These are phyloP conservation scores for Acronicta leporina DNA, from an alignment of 2,888 invertebrate genomes.

Conservation along the genomic window DNA sequence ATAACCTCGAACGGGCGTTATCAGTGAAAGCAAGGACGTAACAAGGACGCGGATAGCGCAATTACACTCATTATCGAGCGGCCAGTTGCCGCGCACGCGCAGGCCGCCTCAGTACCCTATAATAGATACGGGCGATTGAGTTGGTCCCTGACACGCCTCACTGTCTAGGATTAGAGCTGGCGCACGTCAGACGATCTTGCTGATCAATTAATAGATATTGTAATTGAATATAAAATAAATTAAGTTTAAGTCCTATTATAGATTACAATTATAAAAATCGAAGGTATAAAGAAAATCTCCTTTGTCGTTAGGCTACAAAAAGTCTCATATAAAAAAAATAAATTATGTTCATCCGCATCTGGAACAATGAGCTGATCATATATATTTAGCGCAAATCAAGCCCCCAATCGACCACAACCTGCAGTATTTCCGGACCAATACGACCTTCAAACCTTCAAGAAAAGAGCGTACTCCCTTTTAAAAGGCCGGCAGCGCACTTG, in stretches of 20 bases:
- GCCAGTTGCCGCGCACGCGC: conserved; percentile 63
- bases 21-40: conserved; percentile 88
- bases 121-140: conserved; percentile 71
- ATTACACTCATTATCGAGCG: conserved; percentile 80
- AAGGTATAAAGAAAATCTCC: too few relatives aligned
- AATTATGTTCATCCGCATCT: too few relatives aligned
- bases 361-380: too few relatives aligned
- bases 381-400: too few relatives aligned
- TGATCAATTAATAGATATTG: conserved; percentile 43
- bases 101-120: conserved; percentile 58
- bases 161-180: conserved; percentile 68
- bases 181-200: conserved; percentile 48
- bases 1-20: conserved; percentile 73
- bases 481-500: too few relatives aligned
- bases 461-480: too few relatives aligned
- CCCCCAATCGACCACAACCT: too few relatives aligned
- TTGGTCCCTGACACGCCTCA: conserved; percentile 75
- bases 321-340: too few relatives aligned
- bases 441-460: too few relatives aligned
- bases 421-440: too few relatives aligned
- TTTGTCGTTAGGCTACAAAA: too few relatives aligned
- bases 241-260: not conserved
- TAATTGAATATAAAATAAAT: conserved; percentile 28
- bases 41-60: conserved; percentile 83
- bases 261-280: not conserved